Conservation (phyloP, 30 jellyfish, hydroid and myxozoan genomes). For the Aurelia coerulea region DNA sequence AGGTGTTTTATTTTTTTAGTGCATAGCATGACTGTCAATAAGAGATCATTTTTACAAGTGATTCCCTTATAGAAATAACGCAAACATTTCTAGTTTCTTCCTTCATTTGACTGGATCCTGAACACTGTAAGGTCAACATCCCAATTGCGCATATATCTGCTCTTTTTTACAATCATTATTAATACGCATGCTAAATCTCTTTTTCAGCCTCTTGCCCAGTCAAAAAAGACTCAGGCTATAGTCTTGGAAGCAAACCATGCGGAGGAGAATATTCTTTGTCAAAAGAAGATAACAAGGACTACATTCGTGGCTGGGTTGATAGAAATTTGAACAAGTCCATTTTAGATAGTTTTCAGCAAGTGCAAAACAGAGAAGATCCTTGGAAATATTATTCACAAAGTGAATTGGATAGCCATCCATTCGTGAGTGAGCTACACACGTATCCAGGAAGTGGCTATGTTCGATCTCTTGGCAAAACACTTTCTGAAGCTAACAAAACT, state of each 20-base stretch:
- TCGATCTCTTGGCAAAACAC: constrained; percentile 54
- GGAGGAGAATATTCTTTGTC: background rate
- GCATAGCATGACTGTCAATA: too few relatives aligned
- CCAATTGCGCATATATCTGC: too few relatives aligned
- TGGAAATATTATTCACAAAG: constrained; percentile 46
- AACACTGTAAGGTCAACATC: too few relatives aligned
- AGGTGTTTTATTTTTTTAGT: too few relatives aligned
- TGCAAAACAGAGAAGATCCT: constrained; percentile 22
- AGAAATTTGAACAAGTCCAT: background rate
- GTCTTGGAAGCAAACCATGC: background rate
- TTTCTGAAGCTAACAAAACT: constrained; percentile 29
- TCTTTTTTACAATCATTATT: too few relatives aligned
- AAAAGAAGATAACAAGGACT: constrained; percentile 17
- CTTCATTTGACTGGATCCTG: too few relatives aligned
- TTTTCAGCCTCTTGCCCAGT: too few relatives aligned
- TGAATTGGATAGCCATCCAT: constrained; percentile 35
- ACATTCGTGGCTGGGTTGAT: constrained; percentile 27
- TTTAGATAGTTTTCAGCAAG: background rate
- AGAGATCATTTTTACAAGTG: too few relatives aligned
- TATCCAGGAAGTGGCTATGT: constrained; percentile 88
- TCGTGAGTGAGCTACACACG: constrained; percentile 15
- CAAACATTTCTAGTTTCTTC: too few relatives aligned
- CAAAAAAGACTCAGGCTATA: too few relatives aligned
- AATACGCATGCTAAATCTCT: too few relatives aligned
- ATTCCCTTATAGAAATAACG: too few relatives aligned